These are phyloP conservation scores for Eupithecia subumbrata DNA, from an alignment of 2,888 invertebrate genomes.

Conservation along the genomic window DNA sequence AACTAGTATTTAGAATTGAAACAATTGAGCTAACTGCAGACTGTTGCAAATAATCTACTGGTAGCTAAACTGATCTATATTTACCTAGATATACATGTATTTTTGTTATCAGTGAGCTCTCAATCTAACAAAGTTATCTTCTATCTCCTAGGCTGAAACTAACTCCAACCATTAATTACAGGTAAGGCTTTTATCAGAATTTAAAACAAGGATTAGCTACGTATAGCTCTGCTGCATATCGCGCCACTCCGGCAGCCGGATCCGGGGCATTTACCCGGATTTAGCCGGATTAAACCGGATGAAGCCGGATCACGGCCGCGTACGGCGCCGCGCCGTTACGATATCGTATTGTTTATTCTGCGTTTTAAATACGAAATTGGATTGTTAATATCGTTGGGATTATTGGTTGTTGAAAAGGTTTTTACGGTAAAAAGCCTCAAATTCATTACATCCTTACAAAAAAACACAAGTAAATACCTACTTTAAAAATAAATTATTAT, in stretches of 20 bases:
- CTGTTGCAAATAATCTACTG: no score
- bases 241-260: constrained; percentile 62
- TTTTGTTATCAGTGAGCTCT: background rate
- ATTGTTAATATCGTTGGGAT: constrained; percentile 58
- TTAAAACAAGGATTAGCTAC: constrained; percentile 82
- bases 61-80: no score
- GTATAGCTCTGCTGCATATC: constrained; percentile 72
- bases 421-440: background rate
- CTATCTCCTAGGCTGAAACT: constrained; percentile 12
- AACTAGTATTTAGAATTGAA: no score
- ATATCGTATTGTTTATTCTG: constrained; percentile 80
- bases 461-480: no score
- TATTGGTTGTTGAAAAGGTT: constrained; percentile 34
- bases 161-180: constrained; percentile 40
- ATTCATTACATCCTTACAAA: no score
- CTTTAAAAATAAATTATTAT: no score
- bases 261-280: constrained; percentile 66
- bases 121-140: background rate
- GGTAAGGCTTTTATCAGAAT: constrained; percentile 78
- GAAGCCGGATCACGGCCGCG: constrained; percentile 50
- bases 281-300: constrained; percentile 58
- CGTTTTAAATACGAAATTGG: constrained; percentile 67
- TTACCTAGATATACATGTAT: no score
- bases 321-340: constrained; percentile 64
- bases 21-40: no score